Conservation (phyloP, 35 echinoderm and acorn worm species). For the Holothuria glaberrima region DNA sequence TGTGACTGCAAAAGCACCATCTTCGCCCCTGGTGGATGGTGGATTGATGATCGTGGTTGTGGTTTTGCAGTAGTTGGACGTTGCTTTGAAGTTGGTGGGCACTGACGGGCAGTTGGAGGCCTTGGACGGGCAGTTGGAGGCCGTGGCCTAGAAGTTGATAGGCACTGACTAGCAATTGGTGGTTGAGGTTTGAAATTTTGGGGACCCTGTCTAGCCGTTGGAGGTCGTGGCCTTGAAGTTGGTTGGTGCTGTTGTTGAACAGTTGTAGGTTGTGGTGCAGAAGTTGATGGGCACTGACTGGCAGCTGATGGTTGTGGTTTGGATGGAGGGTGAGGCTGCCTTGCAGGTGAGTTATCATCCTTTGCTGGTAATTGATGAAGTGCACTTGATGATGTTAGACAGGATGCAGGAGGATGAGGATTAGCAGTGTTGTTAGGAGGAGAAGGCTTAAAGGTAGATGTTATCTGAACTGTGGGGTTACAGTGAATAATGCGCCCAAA, state of each 20-base stretch:
- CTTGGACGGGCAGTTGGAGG: neutral
- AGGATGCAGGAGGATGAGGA: neutral
- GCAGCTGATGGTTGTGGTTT: neutral
- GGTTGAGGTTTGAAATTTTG: neutral
- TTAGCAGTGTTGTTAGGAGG: neutral
- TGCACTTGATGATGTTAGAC: no score
- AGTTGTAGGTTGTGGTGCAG: neutral
- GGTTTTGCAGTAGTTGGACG: neutral
- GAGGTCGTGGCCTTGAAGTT: constrained; percentile 5
- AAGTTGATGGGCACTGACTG: neutral
- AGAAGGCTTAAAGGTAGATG: neutral
- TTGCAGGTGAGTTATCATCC: no score
- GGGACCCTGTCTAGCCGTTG: neutral
- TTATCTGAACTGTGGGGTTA: neutral
- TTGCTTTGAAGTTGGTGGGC: neutral
- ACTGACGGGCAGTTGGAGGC: neutral
- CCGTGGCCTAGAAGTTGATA: neutral
- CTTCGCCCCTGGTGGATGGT: no score
- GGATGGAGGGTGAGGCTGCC: neutral
- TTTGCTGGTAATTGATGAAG: no score
- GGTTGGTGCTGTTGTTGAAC: neutral
- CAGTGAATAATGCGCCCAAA: constrained; percentile 21
- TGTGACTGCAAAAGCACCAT: constrained; percentile 16
- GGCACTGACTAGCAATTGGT: neutral
- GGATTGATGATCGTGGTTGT: neutral